A percentile compares a stretch with the other conserved stretches of the same genome.
Conservation (phyloP, 2,113 vertebrate genomes). For the Vulpes vulpes region DNA sequence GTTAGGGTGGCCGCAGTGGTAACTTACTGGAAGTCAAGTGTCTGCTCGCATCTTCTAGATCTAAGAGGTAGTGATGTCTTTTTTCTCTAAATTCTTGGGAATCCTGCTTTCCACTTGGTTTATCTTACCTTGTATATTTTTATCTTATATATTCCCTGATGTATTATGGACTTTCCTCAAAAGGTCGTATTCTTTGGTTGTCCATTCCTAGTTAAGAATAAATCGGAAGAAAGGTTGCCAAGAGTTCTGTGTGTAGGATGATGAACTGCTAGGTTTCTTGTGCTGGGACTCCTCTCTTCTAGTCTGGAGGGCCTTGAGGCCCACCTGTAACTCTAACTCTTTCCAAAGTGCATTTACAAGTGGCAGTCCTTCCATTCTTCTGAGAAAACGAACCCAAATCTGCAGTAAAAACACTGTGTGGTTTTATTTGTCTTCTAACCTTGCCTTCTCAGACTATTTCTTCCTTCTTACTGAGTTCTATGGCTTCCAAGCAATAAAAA, state of each 20-base stretch:
- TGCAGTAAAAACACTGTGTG: background rate
- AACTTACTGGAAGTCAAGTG: background rate
- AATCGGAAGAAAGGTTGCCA: background rate
- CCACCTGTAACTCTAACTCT: background rate
- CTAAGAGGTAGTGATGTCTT: background rate
- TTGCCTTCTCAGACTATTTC: background rate
- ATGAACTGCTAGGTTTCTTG: background rate
- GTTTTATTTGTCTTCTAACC: background rate
- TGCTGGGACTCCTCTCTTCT: background rate
- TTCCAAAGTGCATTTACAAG: background rate
- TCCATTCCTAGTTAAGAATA: background rate
- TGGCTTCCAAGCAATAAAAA: conserved; percentile 6
- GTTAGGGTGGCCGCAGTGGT: accelerated
- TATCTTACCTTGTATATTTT: background rate
- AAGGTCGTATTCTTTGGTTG: background rate
- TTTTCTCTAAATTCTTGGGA: background rate
- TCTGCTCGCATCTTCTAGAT: background rate
- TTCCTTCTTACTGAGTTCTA: background rate
- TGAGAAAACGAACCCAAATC: background rate
- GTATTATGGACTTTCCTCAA: background rate
- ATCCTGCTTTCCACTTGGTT: background rate
- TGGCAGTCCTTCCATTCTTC: background rate
- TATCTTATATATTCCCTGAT: background rate
- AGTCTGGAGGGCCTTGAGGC: background rate
- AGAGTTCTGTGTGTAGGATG: background rate